Evolutionary conservation across 2,888 invertebrate genomes (phyloP), one percentile per base, ranked within the genome.

Genomic region (Beris chalybata): DNA sequence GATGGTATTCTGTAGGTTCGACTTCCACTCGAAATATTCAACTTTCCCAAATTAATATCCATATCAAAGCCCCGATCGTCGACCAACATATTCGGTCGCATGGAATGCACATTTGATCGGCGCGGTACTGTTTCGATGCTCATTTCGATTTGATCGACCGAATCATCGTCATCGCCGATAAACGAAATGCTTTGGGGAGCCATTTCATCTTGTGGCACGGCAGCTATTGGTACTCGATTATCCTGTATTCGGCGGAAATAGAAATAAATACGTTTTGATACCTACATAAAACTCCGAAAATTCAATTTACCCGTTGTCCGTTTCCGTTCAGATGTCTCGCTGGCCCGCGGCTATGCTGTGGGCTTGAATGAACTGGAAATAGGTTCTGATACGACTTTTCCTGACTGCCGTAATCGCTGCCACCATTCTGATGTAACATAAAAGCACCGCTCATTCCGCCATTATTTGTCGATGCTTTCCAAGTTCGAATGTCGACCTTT

Each of bases 131-230:
- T 75, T 67, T 80, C 79, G 22, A 79, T 78, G 66, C 77, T 78
- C 65, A 78, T 78, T 73, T 82, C 81, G 54, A 79, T 75, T 69
- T 79, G 79, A 5, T 81, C 81, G 5, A 72, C 72, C 13, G 78
- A 78, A 79, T 84, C 84, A 55, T 82, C 83, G 30, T 86, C 85
- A 78, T 86, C 88, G 76, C 93, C 93, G 72, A 94, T 93, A 76
- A 95, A 95, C 65, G 93, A 94, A 75, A 95, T 94, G 82, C 91
- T 93, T 78, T 95, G 95, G 0, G 95, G 94, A 74, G 93, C 93
- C 93, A 95, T 94, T 76, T 93, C 93, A 76, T 92, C 93, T 64
- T 89, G 86, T 32, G 88, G 89, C 52, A 88, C 87, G 54, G 72
- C 69, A 71, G 77, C 72, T 11, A 71, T 67, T 68, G 74, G 65